phyloP scores from a whole-genome alignment of 2,888 invertebrate genomes.

The Napeogenes sylphis region DNA sequence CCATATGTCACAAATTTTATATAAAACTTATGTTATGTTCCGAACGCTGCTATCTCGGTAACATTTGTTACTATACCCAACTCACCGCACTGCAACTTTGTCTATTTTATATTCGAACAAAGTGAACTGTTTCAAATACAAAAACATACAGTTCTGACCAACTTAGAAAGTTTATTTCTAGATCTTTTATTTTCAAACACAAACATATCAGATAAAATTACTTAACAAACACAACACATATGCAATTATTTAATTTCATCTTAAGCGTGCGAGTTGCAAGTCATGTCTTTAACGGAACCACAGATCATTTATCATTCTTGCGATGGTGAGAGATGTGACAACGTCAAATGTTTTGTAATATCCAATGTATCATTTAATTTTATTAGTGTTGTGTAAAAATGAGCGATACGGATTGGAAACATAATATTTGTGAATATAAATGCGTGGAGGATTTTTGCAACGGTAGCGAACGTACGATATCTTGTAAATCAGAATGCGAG shows the following conservation, averaged over 20 bases:
- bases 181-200: slow-evolving; percentile 13
- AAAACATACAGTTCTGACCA: slow-evolving; percentile 55
- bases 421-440: slow-evolving; percentile 27
- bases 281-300: slow-evolving; percentile 53
- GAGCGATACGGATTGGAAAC: slow-evolving; percentile 17
- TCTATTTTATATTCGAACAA: slow-evolving; percentile 49
- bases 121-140: slow-evolving; percentile 54
- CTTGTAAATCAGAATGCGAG: slow-evolving; percentile 65
- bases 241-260: slow-evolving; percentile 1
- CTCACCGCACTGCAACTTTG: slow-evolving; percentile 57
- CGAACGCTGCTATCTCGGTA: slow-evolving; percentile 35
- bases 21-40: slow-evolving; percentile 26
- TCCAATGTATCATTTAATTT: slow-evolving; percentile 46
- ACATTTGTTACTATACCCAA: slow-evolving; percentile 56
- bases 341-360: slow-evolving; percentile 49
- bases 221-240: neutral
- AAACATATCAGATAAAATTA: slow-evolving; percentile 38
- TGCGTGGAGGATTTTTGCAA: slow-evolving; percentile 42
- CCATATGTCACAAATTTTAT: slow-evolving; percentile 28
- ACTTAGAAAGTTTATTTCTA: slow-evolving; percentile 46
- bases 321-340: slow-evolving; percentile 44
- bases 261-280: slow-evolving; percentile 46
- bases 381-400: slow-evolving; percentile 27
- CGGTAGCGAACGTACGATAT: slow-evolving; percentile 59
- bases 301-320: slow-evolving; percentile 56